Evolutionary conservation across 2,113 vertebrate genomes (phyloP), one percentile per base, ranked within the genome.

Genomic region (Chlamydotis undulata): DNA sequence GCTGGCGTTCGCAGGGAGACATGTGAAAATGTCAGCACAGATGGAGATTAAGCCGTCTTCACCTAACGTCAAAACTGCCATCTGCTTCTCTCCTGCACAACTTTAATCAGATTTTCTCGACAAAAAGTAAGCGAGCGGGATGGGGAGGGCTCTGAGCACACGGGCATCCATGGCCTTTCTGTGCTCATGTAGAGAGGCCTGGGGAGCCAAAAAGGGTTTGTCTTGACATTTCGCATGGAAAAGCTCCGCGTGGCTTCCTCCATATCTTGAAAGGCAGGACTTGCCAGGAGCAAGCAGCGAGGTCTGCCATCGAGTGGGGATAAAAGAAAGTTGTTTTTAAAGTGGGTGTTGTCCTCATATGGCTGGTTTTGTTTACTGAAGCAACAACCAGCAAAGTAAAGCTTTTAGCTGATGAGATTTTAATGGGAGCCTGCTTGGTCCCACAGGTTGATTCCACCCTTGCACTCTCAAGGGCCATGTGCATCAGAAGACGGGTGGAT

Each of bases 11-110:
- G 80, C 94, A 92, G 91, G 90, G 83, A 96, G 88, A 31, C 61
- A 61, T 76, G 77, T 55, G 94, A 50, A 94, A 97, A 97, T 95
- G 93, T 95, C 95, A 97, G 95, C 90, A 57, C 97, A 97, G 97
- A 97, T 96, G 96, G 96, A 97, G 94, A 96, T 97, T 97, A 97
- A 97, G 96, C 88, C 29, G 43, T 97, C 91, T 91, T 93, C 94
- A 92, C 96, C 96, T 94, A 91, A 94, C 47, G 75, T 97, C 96
- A 96, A 93, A 97, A 68, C 83, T 91, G 78, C 97, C 97, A 97
- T 97, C 97, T 97, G 95, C 93, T 94, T 70, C 86, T 89, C 92
- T 91, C 64, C 91, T 57, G 92, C 65, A 50, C 68, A 41, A 90
- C 91, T 91, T 92, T 95, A 95, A 97, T 96, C 95, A 95, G 95